Base-by-base conservation (phyloP, 2,888 invertebrate species). In the Ephialtes manifestator region DNA sequence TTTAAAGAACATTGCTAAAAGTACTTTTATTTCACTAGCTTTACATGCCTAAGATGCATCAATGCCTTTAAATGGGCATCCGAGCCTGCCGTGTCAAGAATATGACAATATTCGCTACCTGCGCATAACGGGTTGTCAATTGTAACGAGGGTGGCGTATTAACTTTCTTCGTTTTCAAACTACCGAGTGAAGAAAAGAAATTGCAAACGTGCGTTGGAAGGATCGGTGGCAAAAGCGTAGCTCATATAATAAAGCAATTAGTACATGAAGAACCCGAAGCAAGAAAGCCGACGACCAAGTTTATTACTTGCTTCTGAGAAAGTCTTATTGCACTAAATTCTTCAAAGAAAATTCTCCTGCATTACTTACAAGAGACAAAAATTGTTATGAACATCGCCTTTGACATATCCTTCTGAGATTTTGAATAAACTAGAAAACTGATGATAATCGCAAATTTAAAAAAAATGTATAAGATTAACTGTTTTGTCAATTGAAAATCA, bases 51-150 rank as follows among this genome's bases (percentile, higher is more conserved):
- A 0, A 28, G 4, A 13, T 8, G 8, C 10, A 20, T 11, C 10
- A 8, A 20, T 8, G 24, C 2, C 55, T 24, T 35, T 24, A n/a
- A 31, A 31, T 20, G 13, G 13, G 18, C 2, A 18, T 58, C 28
- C 24, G 10, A 31, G 60, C 2, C 8, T 60, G 15, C 31, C n/a
- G 1, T 1, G 10, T 15, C 28, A 48, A 28, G 28, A 20, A 24
- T 10, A 68, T 28, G 48, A 68, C 68, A 55, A 55, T 55, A 51
- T 53, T 60, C 39, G 39, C 68, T 74, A 74, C 72, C 72, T 74
- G 72, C 55, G 15, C 55, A 15, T 39, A 55, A 35, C 8, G 39
- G 55, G 39, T 74, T 74, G 39, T 20, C 68, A 28, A 68, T 68
- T 10, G 15, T 13, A 75, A 39, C 20, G 24, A 46, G 31, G n/a